Conservation (phyloP, 2,888 invertebrate genomes). For the Stegophylla sp. region DNA sequence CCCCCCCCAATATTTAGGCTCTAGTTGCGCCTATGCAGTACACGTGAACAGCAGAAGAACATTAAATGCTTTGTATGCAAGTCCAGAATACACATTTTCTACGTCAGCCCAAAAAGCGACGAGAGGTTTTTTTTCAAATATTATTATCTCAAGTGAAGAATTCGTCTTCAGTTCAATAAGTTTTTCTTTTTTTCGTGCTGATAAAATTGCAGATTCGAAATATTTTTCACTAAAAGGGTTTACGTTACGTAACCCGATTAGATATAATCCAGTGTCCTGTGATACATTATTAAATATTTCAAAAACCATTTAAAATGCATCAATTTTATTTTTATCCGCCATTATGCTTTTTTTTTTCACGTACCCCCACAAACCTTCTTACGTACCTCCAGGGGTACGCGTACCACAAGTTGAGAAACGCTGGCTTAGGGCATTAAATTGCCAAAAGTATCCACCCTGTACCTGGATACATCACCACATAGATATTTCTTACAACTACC, state of each 20-base stretch:
- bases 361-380: no score
- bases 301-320: background rate
- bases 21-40: background rate
- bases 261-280: background rate
- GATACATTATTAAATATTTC: background rate
- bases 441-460: no score
- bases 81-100: background rate
- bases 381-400: no score
- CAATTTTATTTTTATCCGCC: no score
- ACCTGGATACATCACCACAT: no score
- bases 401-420: no score
- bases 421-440: no score
- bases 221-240: constrained; percentile 17
- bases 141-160: constrained; percentile 15
- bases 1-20: no score
- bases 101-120: background rate
- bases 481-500: no score
- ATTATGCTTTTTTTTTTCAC: no score
- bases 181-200: constrained; percentile 13
- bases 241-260: no score
- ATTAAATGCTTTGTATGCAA: constrained; percentile 10
- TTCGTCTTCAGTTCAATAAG: constrained; percentile 8
- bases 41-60: background rate
- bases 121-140: background rate
- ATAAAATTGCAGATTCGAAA: constrained; percentile 12